Evolutionary conservation across 2,113 vertebrate species (phyloP), one percentile per base, ranked within the genome.

Genomic region (Anoura caudifer): DNA sequence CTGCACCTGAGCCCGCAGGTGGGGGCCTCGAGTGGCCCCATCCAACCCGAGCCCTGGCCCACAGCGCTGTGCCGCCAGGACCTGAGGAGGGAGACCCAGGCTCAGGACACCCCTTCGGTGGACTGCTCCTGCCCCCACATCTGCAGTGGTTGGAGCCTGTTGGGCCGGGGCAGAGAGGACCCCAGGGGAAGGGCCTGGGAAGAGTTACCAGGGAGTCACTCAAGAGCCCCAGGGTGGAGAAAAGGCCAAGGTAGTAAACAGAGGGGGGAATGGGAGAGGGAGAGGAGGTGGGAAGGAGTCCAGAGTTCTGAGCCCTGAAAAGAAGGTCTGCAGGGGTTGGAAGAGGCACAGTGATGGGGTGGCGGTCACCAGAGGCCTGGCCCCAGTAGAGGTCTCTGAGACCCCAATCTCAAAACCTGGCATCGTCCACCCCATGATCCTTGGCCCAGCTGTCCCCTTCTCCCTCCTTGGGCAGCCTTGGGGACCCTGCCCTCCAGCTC

Each of bases 401-500:
- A 8, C 59, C 45, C 20, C 52, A n/a, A 2, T 5, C 63, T 61
- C 1, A 20, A 72, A 67, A 11, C 15, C 43, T 3, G 0, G 20
- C 31, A 36, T 45, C 47, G 24, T 28, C 10, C 11, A 7, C 28
- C 14, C 56, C 3, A 4, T 20, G n/a, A 4, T 3, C 77, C 7
- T n/a, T 24, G 7, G 1, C 72, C 20, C 43, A 4, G 13, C 36
- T n/a, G 12, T 31, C 24, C 8, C 3, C 43, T 50, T 26, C 77
- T 45, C 24, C 13, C 2, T 41, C 38, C 38, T 5, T 1, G 0
- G 52, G n/a, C 22, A 31, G 1, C 20, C 43, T 22, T 0, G 11
- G 41, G 13, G 56, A 75, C 75, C 31, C 17, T 2, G 4, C 11
- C 20, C 9, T 28, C 56, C 9, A 50, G 61, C 73, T 50, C 56